Conservation (phyloP, 2,797 vertebrate species). For the Microcaecilia unicolor region DNA sequence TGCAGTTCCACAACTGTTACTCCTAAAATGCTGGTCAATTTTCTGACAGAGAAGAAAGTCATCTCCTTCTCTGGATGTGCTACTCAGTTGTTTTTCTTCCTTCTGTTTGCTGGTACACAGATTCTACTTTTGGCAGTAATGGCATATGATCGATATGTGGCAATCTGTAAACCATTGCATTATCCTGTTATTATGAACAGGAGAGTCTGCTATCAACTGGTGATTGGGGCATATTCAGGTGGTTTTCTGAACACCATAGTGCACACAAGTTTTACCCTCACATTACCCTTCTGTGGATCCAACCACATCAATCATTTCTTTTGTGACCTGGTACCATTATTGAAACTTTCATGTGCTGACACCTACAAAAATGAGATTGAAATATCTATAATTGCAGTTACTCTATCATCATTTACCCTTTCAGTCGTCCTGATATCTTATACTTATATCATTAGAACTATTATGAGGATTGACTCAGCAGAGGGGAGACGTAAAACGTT, state of each 20-base stretch:
- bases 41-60: constrained; percentile 11
- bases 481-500: no score
- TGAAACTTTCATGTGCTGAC: constrained; percentile 22
- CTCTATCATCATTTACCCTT: no score
- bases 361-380: constrained; percentile 19
- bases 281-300: constrained; percentile 12
- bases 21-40: constrained; percentile 28
- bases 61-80: constrained; percentile 29
- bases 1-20: constrained; percentile 15
- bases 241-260: constrained; percentile 3
- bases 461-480: no score
- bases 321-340: constrained; percentile 23
- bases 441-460: no score
- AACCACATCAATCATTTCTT: constrained; percentile 28
- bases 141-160: no score
- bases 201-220: constrained; percentile 1
- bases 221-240: constrained; percentile 15
- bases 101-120: constrained; percentile 8
- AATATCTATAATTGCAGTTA: no score
- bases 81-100: constrained; percentile 21
- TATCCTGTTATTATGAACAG: constrained; percentile 20
- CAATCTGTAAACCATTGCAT: no score
- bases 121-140: constrained; percentile 27
- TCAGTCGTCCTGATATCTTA: no score
- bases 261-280: constrained; percentile 1